These are phyloP conservation scores for Paramormyrops kingsleyae DNA, from an alignment of 2,113 vertebrate species.

Conservation along the genomic window DNA sequence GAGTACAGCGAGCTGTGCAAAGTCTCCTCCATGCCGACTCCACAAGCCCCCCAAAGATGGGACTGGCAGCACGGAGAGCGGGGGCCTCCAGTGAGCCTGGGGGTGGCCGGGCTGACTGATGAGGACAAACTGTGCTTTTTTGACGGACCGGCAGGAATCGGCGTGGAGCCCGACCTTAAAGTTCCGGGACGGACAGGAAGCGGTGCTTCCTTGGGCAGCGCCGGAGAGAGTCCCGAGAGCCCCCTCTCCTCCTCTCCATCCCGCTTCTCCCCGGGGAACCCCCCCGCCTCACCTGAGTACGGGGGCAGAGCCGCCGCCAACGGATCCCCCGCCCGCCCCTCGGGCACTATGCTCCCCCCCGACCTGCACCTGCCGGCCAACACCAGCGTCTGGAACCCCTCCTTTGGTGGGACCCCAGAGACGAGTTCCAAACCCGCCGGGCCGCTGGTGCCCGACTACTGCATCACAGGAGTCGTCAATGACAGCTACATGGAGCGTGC, in stretches of 20 bases:
- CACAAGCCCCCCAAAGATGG: constrained; percentile 48
- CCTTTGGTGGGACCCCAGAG: constrained; percentile 35
- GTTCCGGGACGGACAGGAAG: constrained; percentile 35
- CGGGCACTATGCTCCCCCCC: constrained; percentile 12
- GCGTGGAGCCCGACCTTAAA: constrained; percentile 59
- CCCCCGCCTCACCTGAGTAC: constrained; percentile 32
- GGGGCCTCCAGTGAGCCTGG: constrained; percentile 47
- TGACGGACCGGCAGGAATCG: constrained; percentile 46
- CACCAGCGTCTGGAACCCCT: constrained; percentile 53
- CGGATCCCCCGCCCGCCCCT: constrained; percentile 34
- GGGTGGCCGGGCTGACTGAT: constrained; percentile 65
- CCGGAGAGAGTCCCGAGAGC: constrained; percentile 54
- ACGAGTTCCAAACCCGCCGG: constrained; percentile 20
- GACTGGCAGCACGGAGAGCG: constrained; percentile 67
- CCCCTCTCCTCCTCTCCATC: constrained; percentile 47
- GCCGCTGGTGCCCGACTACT: constrained; percentile 39
- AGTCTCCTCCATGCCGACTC: constrained; percentile 37
- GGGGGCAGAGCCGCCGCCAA: constrained; percentile 32
- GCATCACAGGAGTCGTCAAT: constrained; percentile 29
- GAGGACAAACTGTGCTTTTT: constrained; percentile 72
- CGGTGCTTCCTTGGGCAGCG: constrained; percentile 45
- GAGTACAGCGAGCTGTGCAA: constrained; percentile 57
- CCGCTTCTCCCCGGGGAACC: constrained; percentile 43
- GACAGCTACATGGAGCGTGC: constrained; percentile 33
- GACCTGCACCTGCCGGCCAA: constrained; percentile 38